phyloP scores from a whole-genome alignment of 2,888 invertebrate species.

The Alviniconcha strummeri region DNA sequence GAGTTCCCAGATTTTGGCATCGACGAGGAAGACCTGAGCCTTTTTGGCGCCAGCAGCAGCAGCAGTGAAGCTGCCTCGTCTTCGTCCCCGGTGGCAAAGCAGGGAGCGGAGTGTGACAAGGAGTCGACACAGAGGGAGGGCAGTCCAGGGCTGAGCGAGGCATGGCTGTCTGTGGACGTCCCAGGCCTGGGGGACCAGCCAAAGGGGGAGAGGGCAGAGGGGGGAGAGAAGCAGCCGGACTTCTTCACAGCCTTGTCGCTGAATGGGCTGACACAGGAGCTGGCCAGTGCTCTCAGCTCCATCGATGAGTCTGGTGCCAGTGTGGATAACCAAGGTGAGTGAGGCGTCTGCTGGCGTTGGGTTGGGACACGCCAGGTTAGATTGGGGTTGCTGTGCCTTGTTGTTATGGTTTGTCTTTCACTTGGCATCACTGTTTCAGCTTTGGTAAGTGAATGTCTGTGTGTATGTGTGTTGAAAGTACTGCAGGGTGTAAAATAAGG shows the following conservation, averaged over 20 bases:
- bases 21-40: constrained; percentile 29
- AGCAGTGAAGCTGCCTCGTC: too few relatives aligned
- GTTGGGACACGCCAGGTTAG: too few relatives aligned
- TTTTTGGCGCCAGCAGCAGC: constrained; percentile 8
- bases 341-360: too few relatives aligned
- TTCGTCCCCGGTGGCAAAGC: background rate
- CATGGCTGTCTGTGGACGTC: constrained; percentile 45
- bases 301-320: constrained; percentile 40
- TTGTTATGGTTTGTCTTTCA: too few relatives aligned
- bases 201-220: background rate
- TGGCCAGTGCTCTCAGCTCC: constrained; percentile 65
- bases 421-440: too few relatives aligned
- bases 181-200: constrained; percentile 31
- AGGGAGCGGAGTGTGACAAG: background rate
- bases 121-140: background rate
- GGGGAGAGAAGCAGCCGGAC: constrained; percentile 54
- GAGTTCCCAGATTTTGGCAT: constrained; percentile 21
- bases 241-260: constrained; percentile 63
- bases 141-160: constrained; percentile 35
- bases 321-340: too few relatives aligned
- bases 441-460: too few relatives aligned
- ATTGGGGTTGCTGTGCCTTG: too few relatives aligned
- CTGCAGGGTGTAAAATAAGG: too few relatives aligned
- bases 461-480: too few relatives aligned
- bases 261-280: constrained; percentile 67